Evolutionary conservation across 1,140 invertebrate genomes (phyloP).

Genomic region (Rhyacophila brunnea): DNA sequence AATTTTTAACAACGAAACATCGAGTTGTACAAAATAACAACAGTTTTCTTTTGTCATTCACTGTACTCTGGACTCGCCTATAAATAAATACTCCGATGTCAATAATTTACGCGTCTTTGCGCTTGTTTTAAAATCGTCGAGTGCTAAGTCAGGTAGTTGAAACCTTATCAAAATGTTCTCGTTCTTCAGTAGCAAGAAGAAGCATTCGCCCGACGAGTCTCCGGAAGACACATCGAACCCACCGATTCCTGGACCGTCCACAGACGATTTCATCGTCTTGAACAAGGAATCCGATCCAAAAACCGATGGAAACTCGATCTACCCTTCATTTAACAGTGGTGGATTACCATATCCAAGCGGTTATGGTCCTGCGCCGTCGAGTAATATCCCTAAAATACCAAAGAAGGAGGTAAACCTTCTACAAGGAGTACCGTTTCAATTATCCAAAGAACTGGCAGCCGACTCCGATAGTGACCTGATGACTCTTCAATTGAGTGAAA

Average conservation of each 20-base stretch:
- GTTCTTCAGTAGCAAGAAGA: constrained; percentile 24
- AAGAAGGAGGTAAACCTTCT: constrained; percentile 28
- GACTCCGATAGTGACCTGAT: constrained; percentile 21
- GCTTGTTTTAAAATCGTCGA: too few relatives aligned
- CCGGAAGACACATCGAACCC: constrained; percentile 20
- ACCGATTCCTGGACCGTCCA: constrained; percentile 19
- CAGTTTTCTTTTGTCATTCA: too few relatives aligned
- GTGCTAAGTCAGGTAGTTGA: too few relatives aligned
- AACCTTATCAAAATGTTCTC: constrained; percentile 17
- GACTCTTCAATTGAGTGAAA: constrained; percentile 28
- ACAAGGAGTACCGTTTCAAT: constrained; percentile 30
- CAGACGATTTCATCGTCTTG: constrained; percentile 28
- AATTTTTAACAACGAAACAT: too few relatives aligned
- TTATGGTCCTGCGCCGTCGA: neutral
- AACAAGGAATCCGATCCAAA: constrained; percentile 7
- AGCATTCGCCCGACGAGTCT: constrained; percentile 18
- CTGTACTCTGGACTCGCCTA: too few relatives aligned
- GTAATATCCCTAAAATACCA: constrained; percentile 5
- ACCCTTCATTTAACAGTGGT: constrained; percentile 22
- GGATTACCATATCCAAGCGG: constrained; percentile 2
- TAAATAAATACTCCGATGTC: too few relatives aligned
- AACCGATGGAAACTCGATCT: constrained; percentile 4
- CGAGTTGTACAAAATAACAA: too few relatives aligned
- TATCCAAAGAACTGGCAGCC: constrained; percentile 26
- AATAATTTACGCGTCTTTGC: too few relatives aligned